Evolutionary conservation across 2,113 vertebrate genomes (phyloP).

Genomic region (Varanus salvator): DNA sequence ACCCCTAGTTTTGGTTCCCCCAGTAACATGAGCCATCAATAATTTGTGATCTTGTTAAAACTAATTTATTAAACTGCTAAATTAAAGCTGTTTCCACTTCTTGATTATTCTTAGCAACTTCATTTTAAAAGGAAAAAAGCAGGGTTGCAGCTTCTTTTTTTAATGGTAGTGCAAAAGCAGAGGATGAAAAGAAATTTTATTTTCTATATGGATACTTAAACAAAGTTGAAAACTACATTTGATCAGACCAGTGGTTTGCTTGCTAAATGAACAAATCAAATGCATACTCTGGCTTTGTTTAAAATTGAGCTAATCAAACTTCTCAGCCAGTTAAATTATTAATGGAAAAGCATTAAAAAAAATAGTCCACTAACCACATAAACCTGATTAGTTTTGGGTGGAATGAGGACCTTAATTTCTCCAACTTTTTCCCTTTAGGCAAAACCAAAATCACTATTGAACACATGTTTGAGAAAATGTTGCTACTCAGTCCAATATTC

Average conservation of each 20-base stretch:
- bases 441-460: neutral
- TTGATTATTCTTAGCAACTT: neutral
- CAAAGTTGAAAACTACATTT: neutral
- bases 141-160: neutral
- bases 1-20: no score
- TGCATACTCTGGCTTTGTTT: neutral
- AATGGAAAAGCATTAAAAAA: neutral
- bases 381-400: neutral
- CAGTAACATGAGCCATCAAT: neutral
- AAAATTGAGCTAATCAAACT: neutral
- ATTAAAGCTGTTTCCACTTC: neutral
- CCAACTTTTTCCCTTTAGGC: neutral
- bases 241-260: neutral
- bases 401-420: neutral
- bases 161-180: neutral
- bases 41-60: neutral
- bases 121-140: neutral
- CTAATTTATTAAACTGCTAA: neutral
- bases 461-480: neutral
- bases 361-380: neutral
- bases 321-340: constrained; percentile 8
- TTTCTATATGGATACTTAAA: neutral
- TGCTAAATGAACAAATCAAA: constrained; percentile 17
- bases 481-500: neutral
- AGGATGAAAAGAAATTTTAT: neutral